Conservation (phyloP, 2,888 invertebrate species). For the Harpalus rufipes region DNA sequence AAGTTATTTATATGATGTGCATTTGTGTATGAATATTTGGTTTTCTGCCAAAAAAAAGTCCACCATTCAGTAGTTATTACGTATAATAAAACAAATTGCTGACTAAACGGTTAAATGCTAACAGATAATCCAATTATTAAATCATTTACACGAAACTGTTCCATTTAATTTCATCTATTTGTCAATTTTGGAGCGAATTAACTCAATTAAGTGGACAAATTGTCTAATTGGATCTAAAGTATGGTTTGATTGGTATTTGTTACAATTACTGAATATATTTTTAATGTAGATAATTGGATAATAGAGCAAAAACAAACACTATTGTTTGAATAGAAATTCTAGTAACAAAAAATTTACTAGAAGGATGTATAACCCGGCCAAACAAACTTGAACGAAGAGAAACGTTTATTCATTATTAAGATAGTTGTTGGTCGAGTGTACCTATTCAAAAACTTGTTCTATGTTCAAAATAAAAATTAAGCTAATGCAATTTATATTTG, state of each 20-base stretch:
- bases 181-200: constrained; percentile 20
- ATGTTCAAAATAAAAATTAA: no score
- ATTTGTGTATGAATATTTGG: constrained; percentile 41
- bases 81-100: constrained; percentile 31
- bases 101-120: background rate
- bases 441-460: no score
- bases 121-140: constrained; percentile 10
- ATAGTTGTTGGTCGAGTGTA: no score
- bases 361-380: background rate
- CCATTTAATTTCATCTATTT: constrained; percentile 5
- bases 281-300: constrained; percentile 11
- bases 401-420: background rate
- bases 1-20: constrained; percentile 7
- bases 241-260: constrained; percentile 8
- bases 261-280: constrained; percentile 3
- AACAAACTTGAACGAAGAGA: constrained; percentile 1
- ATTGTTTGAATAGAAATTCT: background rate
- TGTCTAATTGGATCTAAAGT: background rate
- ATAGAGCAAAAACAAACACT: background rate
- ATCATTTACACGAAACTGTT: constrained; percentile 7
- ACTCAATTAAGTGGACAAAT: constrained; percentile 16
- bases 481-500: no score
- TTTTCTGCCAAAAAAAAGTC: constrained; percentile 15
- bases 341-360: background rate
- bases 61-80: constrained; percentile 29